Evolutionary conservation across 1,140 invertebrate species (phyloP), one percentile per base, ranked within the genome.

Genomic region (Hyles euphorbiae): DNA sequence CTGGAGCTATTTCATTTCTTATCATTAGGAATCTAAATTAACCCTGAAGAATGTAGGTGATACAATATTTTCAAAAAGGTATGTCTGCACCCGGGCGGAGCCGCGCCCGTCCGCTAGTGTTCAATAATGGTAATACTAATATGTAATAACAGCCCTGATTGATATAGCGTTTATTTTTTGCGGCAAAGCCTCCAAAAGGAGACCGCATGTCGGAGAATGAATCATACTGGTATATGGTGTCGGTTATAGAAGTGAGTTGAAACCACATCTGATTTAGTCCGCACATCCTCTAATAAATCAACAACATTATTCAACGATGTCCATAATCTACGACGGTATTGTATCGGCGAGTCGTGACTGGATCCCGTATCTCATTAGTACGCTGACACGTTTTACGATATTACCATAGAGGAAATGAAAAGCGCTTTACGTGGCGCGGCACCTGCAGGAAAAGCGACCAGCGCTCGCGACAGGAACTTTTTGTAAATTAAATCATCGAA

Each of bases 401-500:
- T 81, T 77, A 75, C 66, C 75, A 78, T 76, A 75, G 63, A 82
- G 75, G 71, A 80, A 82, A 74, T 73, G 68, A 64, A 67, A 67
- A 74, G 70, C 70, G 65, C 59, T 67, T 59, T 63, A 65, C 51
- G 58, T 62, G 57, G 61, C 11, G 65, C 66, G 74, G 73, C 71
- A 76, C 66, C 68, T 68, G 71, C 74, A 82, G 81, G 80, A 83
- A 81, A 78, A 81, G 70, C 72, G 60, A 59, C 57, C 58, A 60
- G n/a, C 12, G 32, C 43, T 68, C 72, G 67, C 71, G 79, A 76
- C 80, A 78, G 76, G 78, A 83, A 81, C 80, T 78, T 78, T 76
- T 79, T 74, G 75, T 83, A 71, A 86, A 83, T 84, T 73, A 81
- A 78, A 79, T 76, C 63, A 77, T 72, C 61, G 71, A 45, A 36